Evolutionary conservation across 1,140 invertebrate species (phyloP), one percentile per base, ranked within the genome.

Genomic region (Globodera rostochiensis): DNA sequence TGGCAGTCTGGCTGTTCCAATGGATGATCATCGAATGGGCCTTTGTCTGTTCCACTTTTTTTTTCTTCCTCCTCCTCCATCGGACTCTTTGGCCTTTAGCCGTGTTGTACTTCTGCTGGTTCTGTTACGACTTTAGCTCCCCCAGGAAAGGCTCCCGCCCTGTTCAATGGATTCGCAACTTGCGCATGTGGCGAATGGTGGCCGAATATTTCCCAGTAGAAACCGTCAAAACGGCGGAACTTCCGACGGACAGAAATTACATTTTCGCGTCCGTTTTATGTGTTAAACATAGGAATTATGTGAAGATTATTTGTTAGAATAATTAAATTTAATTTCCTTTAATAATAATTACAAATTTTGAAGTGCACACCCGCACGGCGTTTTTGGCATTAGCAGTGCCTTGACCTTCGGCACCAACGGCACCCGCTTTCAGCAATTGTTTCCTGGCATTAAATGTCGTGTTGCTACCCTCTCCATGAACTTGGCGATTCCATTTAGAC

Each of bases 381-480:
- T 77, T 69, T 70, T 77, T 19, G 47, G 50, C 21, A 77, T 64
- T 19, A 36, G 36, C 15, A 70, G 60, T 69, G 60, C 76, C 15
- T 67, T 77, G 69, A 46, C 53, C 21, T 77, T 77, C 11, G 76
- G 76, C 46, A 64, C 76, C 64, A 50, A 77, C 49, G 76, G 64
- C 21, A 64, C 76, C 19, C 6, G 13, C 4, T 77, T 77, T 49
- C 64, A 77, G 13, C 9, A n/a, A 50, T 2, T 67, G 46, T 77
- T 77, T 69, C 76, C 76, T 6, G 13, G 64, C 53, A 60, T 77
- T 46, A 13, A 67, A 11, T 15, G 53, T n/a, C 64, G 76, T 19
- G 69, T 77, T 4, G 76, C 76, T 19, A 77, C 76, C 49, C 76
- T 77, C 21, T 21, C 76, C 47, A 49, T 77, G 47, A 77, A 77